A percentile compares a stretch with the other conserved stretches of the same genome.
Evolutionary conservation across 2,797 vertebrate species (phyloP).

Genomic region (Gymnoscopelus braueri): DNA sequence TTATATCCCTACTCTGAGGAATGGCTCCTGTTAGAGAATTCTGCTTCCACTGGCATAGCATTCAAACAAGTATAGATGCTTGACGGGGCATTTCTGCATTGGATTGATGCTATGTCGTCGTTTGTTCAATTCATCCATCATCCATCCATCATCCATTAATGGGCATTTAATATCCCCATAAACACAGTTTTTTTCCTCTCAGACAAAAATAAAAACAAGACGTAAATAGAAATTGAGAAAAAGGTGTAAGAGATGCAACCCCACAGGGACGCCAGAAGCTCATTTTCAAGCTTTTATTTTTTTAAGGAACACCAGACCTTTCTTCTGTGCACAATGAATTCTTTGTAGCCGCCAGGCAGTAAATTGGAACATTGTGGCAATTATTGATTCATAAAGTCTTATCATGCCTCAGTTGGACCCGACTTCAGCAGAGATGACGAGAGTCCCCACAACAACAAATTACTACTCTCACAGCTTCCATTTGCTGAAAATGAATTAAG

Average conservation of each 20-base stretch:
- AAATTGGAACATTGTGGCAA: constrained; percentile 31
- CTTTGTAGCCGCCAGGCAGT: constrained; percentile 4
- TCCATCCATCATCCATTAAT: too few species aligned
- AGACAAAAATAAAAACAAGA: constrained; percentile 10
- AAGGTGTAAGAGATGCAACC: neutral
- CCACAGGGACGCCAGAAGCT: neutral
- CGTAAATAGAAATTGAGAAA: neutral
- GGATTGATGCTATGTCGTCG: too few species aligned
- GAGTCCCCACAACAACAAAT: constrained; percentile 4
- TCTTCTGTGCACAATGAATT: neutral
- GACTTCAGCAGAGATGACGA: constrained; percentile 3
- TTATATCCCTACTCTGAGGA: too few species aligned
- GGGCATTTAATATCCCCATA: too few species aligned
- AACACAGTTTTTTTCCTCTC: too few species aligned
- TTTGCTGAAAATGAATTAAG: neutral
- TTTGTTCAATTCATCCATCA: too few species aligned
- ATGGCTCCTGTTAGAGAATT: too few species aligned
- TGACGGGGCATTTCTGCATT: too few species aligned
- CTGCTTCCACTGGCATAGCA: too few species aligned
- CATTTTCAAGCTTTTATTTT: constrained; percentile 8
- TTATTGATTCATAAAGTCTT: constrained; percentile 35
- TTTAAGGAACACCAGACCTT: neutral
- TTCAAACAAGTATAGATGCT: too few species aligned
- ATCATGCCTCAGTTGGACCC: constrained; percentile 23
- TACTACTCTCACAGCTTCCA: neutral